Base-by-base conservation (phyloP, 2,888 invertebrate genomes). In the Drosophila mayaguana region DNA sequence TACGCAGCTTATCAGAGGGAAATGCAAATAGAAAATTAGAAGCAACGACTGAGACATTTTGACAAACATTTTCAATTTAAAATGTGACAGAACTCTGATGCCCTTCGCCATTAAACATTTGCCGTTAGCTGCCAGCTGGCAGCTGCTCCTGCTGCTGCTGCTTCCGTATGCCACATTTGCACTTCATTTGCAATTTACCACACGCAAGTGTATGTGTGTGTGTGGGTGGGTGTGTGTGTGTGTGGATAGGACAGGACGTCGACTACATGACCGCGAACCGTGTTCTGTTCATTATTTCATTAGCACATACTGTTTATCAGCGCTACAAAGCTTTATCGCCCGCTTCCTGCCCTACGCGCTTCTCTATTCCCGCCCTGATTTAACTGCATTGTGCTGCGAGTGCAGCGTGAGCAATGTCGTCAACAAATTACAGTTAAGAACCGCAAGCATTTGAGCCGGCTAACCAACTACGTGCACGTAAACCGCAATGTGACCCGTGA, bases 21-120 rank as follows among this genome's bases (percentile, higher is more conserved):
- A 63, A 69, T 62, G 68, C 53, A 72, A 78, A 75, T 66, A 28
- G 57, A 56, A 59, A 45, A 28, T 70, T 54, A 56, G 55, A 34
- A 55, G 53, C 46, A 60, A 42, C 48, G 50, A 70, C 45, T 53
- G 45, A 45, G 64, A 61, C 43, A 46, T 59, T 55, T 59, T 85
- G 81, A 81, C 74, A 85, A 78, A 85, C 85, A 74, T 79, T 89
- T 87, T 81, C 88, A 89, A 83, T 89, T 87, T 89, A 57, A 88
- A 88, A 83, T 66, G 72, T 88, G 85, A 86, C 81, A 82, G 36
- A 38, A 46, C 55, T 22, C 38, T 56, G 45, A 28, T 65, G 75
- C 50, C 51, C 50, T 72, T 62, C 32, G 55, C 43, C 65, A 70
- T 72, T 74, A 53, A 42, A 63, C 42, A 63, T 71, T 64, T 63